A percentile compares a stretch with the other conserved stretches of the same genome.
phyloP scores from a whole-genome alignment of 2,888 invertebrate genomes.

The Hypercompe scribonia region DNA sequence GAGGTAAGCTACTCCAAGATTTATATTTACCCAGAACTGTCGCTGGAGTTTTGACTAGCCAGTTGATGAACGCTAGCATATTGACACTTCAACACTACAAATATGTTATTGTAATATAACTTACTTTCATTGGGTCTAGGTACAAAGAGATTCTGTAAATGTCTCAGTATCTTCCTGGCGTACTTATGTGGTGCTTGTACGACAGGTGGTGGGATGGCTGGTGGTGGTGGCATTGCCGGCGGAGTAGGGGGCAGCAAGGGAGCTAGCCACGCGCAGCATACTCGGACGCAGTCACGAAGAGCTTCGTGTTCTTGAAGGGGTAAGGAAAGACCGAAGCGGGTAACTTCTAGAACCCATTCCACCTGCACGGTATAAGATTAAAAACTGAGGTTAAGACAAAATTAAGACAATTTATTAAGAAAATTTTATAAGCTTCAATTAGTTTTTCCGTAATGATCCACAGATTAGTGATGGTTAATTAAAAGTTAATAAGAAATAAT shows the following conservation, averaged over 20 bases:
- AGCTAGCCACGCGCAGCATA: conserved; percentile 98
- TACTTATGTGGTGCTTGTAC: conserved; percentile 96
- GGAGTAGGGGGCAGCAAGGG: conserved; percentile 95
- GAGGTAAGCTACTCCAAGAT: background rate
- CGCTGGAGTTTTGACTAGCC: background rate
- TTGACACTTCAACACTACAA: background rate
- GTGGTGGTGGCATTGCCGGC: conserved; percentile 93
- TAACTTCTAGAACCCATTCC: conserved; percentile 94
- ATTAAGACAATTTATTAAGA: background rate
- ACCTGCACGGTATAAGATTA: conserved; percentile 86
- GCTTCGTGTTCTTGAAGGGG: conserved; percentile 97
- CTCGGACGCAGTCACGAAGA: conserved; percentile 97
- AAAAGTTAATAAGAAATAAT: no score
- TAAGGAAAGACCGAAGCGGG: conserved; percentile 96
- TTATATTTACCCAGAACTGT: no score
- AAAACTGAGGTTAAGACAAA: no score
- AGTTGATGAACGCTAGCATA: background rate
- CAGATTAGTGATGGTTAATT: no score
- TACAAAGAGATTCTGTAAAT: conserved; percentile 97
- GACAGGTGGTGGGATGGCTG: conserved; percentile 96
- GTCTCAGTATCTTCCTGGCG: conserved; percentile 95
- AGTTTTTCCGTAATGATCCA: no score
- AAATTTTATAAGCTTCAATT: background rate
- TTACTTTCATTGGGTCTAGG: conserved; percentile 97
- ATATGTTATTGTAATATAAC: conserved; percentile 48